Conservation (phyloP, 2,888 invertebrate genomes). For the Erebia ligea region DNA sequence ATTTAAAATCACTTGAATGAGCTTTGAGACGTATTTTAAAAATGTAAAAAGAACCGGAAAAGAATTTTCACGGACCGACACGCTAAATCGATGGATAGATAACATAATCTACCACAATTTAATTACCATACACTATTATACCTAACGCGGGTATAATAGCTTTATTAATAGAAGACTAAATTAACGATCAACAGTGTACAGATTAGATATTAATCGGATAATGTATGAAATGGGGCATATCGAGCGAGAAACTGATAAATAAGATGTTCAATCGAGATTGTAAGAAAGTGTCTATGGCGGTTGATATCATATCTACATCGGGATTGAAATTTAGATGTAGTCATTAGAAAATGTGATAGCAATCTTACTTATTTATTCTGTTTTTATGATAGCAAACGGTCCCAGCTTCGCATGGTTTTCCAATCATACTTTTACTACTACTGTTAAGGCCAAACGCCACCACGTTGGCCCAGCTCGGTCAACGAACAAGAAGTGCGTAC, state of each 20-base stretch:
- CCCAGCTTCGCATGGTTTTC: no score
- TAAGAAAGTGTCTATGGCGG: not conserved
- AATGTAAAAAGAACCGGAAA: not conserved
- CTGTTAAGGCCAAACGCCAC: no score
- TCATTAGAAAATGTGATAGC: slow-evolving; percentile 5
- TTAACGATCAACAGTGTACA: slow-evolving; percentile 34
- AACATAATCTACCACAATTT: slow-evolving; percentile 8
- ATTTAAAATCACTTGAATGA: not conserved
- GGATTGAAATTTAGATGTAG: slow-evolving; percentile 18
- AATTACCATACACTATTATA: slow-evolving; percentile 13
- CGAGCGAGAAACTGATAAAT: slow-evolving; percentile 20
- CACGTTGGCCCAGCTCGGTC: no score
- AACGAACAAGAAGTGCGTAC: no score
- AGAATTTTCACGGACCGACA: not conserved
- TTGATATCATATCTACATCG: slow-evolving; percentile 24
- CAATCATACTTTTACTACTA: no score
- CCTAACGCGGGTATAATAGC: slow-evolving; percentile 22
- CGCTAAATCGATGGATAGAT: not conserved
- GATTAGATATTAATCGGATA: slow-evolving; percentile 35
- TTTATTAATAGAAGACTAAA: slow-evolving; percentile 34
- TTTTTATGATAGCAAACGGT: not conserved
- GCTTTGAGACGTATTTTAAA: no score
- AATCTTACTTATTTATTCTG: slow-evolving; percentile 2
- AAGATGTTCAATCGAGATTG: slow-evolving; percentile 25
- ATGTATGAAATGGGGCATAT: slow-evolving; percentile 19